Conservation (phyloP, 2,797 vertebrate species). For the Alfaro cultratus region DNA sequence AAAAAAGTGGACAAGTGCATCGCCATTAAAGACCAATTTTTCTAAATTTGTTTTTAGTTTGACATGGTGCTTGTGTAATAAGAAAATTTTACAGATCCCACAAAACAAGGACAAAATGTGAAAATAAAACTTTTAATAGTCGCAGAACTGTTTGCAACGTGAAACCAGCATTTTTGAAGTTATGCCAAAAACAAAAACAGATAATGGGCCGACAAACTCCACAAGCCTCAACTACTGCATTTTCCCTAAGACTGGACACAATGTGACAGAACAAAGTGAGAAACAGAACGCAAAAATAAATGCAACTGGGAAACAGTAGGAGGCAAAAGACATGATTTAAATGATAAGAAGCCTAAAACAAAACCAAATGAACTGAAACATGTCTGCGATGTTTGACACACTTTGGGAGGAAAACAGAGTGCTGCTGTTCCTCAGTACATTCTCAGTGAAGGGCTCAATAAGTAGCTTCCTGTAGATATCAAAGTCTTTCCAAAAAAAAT, state of each 20-base stretch:
- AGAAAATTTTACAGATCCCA: not conserved
- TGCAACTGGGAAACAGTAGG: not conserved
- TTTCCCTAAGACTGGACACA: not conserved
- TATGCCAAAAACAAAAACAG: slow-evolving; percentile 4
- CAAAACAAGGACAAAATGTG: not conserved
- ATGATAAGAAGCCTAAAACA: not conserved
- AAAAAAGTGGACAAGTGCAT: too few relatives aligned
- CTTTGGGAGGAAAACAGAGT: not conserved
- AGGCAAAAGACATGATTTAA: not conserved
- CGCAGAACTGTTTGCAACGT: slow-evolving; percentile 7
- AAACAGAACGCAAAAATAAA: not conserved
- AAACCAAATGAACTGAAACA: not conserved
- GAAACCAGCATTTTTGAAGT: slow-evolving; percentile 7
- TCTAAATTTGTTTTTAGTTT: not conserved
- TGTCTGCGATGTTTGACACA: not conserved
- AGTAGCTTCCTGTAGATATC: slow-evolving; percentile 11
- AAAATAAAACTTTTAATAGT: not conserved
- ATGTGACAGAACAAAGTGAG: not conserved
- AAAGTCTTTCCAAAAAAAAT: not conserved
- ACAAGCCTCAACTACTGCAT: not conserved
- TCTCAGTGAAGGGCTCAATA: slow-evolving; percentile 7
- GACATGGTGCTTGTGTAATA: not conserved
- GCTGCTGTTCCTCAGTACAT: slow-evolving; percentile 17
- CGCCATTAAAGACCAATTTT: not conserved
- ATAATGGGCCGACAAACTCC: not conserved